phyloP scores from a whole-genome alignment of 37 sponge, comb jelly and placozoan genomes.

The Mnemiopsis leidyi region DNA sequence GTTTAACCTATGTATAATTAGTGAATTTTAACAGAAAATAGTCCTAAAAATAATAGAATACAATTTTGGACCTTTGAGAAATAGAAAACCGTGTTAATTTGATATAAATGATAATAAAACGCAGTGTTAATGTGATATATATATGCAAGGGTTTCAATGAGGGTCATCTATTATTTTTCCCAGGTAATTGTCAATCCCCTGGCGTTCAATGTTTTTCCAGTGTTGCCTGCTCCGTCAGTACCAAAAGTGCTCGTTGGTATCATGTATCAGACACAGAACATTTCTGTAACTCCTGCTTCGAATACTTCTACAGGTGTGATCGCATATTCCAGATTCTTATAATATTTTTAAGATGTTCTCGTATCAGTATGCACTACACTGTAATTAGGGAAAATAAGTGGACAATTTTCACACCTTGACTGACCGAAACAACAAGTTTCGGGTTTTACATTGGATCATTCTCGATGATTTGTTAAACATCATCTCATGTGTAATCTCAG shows the following conservation, averaged over 20 bases:
- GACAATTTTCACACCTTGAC: neutral
- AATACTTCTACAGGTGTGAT: conserved; percentile 73
- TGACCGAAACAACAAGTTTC: neutral
- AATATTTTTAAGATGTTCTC: neutral
- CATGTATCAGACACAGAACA: conserved; percentile 81
- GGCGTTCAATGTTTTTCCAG: neutral
- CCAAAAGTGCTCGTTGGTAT: conserved; percentile 69
- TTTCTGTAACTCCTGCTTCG: conserved; percentile 83
- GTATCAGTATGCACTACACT: no score
- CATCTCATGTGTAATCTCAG: neutral
- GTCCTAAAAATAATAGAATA: no score
- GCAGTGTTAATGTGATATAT: no score
- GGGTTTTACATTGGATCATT: neutral
- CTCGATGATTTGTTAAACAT: no score
- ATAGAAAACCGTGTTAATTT: no score
- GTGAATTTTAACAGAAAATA: no score
- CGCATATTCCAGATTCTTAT: neutral
- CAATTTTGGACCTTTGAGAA: no score
- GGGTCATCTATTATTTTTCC: no score
- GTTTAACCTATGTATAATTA: no score
- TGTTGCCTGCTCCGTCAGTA: conserved; percentile 1
- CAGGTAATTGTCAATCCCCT: neutral
- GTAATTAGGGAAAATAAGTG: neutral
- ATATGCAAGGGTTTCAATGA: no score
- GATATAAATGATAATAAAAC: no score